Base-by-base conservation (phyloP, 2,113 vertebrate species). In the Centropus bengalensis region DNA sequence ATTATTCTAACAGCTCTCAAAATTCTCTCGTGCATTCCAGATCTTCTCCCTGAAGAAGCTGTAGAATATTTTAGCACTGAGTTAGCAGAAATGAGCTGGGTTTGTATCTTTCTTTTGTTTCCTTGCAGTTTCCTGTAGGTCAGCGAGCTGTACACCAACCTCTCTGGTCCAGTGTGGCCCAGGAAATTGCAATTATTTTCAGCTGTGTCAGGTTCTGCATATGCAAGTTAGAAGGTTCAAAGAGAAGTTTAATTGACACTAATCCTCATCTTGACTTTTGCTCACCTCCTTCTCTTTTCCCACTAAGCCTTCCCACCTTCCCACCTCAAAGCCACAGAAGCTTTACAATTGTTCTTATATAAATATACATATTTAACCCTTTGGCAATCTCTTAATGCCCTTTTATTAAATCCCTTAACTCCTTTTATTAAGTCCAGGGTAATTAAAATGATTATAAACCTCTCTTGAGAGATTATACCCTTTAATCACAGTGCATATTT, bases 191-290 rank as follows among this genome's bases (percentile, higher is more conserved):
- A 93, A 74, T 60, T 93, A 95, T 70, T 97, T 97, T 96, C 87
- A 94, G 89, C 91, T 95, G 87, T 89, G 91, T 97, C 94, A 95
- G 89, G 82, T 96, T 96, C 93, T 96, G 73, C 89, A 95, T 96
- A 95, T 89, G 71, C 93, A 97, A 94, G 86, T 92, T 87, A 94
- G 87, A 51, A 89, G 77, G 91, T 97, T 97, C 94, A 97, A 96
- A 97, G 91, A 51, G 67, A 96, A 85, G 89, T 69, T 96, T 97
- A 97, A 97, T 92, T 95, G 96, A 96, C 94, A 94, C 87, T 96
- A 97, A 96, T 96, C 96, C 95, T 95, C 91, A 82, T 96, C 94
- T 94, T 96, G 89, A 96, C 96, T 97, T 96, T 92, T 95, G 91
- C 86, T 96, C 92, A 96, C 93, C 95, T 97, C 94, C 94, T 95